Conservation (phyloP, 2,113 vertebrate genomes). For the Sarotherodon lohbergeri region DNA sequence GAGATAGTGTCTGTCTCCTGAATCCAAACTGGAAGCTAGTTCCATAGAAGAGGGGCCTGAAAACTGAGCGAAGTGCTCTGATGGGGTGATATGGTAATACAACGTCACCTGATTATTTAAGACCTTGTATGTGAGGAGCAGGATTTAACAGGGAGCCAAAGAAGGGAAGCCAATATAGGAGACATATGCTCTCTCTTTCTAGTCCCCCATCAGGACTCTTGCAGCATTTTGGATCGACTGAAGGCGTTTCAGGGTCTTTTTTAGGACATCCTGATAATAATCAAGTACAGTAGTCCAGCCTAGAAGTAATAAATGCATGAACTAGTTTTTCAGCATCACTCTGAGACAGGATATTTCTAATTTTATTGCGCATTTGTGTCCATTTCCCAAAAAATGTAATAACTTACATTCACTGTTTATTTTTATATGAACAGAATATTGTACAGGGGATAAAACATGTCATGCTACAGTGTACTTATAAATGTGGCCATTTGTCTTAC, state of each 20-base stretch:
- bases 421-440: neutral
- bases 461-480: neutral
- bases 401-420: neutral
- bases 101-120: neutral
- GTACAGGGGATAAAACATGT: neutral
- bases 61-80: neutral
- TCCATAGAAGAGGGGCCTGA: neutral
- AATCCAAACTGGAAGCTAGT: neutral
- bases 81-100: neutral
- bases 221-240: neutral
- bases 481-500: neutral
- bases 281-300: neutral
- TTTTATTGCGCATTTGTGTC: neutral
- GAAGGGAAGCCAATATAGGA: neutral
- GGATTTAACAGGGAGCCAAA: neutral
- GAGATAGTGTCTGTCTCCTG: neutral
- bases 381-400: neutral
- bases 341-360: neutral
- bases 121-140: neutral
- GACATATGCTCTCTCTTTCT: neutral
- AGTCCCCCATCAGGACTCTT: neutral
- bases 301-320: neutral
- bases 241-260: neutral
- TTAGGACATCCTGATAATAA: neutral
- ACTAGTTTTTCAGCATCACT: neutral